Evolutionary conservation across 2,888 invertebrate species (phyloP), one percentile per base, ranked within the genome.

Genomic region (Homarus gammarus): DNA sequence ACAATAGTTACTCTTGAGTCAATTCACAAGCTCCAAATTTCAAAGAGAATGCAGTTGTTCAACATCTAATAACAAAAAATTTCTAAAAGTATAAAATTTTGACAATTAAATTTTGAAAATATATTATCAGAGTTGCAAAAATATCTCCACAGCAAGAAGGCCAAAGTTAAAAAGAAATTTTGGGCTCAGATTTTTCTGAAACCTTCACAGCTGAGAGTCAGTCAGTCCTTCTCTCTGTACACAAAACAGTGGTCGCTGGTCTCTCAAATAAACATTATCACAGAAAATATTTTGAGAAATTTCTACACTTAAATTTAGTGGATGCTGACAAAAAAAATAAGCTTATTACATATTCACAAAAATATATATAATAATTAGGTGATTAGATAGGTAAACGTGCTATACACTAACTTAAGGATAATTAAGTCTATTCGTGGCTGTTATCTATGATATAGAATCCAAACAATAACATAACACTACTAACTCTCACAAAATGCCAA

Each of bases 391-490:
- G 87, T 73, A 70, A 72, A 84, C 64, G 77, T 89, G 83, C 61
- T 89, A 78, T 89, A 89, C 78, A 78, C 72, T 56, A 88, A 78
- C 88, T 89, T 89, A 89, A 70, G 40, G 61, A 70, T 89, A 84
- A 89, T 89, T 84, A 78, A 89, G 88, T 89, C 78, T 89, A 89
- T 64, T 70, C 27, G 64, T 84, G 87, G 72, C 72, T 68, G 49
- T 33, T 70, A 72, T 38, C 51, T 77, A 73, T 44, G 82, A 83
- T 64, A 75, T 64, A 83, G 49, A 64, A 77, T 77, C 64, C 27
- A 79, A 86, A 86, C 79, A 83, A 68, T 83, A 70, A 70, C 70
- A 49, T 44, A 27, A 70, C 68, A 68, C 15, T 70, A 49, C 15
- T 70, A 49, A 44, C 38, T 68, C 44, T 40, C 18, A 83, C 44